Base-by-base conservation (phyloP, 2,113 vertebrate species). In the Thryonomys swinderianus region DNA sequence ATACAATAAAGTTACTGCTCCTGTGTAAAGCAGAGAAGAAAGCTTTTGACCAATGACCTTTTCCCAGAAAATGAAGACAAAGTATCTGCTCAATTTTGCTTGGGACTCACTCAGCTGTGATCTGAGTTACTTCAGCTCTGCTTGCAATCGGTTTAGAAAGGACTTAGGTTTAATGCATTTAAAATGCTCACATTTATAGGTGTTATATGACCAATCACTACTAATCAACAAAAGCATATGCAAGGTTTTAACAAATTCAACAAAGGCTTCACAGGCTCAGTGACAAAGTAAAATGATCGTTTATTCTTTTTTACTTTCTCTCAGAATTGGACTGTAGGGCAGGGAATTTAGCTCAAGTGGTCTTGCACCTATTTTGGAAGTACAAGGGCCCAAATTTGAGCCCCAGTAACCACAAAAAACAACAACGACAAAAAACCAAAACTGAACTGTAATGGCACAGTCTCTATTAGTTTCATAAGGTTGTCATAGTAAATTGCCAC, bases 31-130 rank as follows among this genome's bases (percentile, higher is more conserved):
- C 53, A 40, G 79, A 61, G 66, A 30, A 55, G 78, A 73, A 83
- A 81, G 6, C 40, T 51, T 20, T 32, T 55, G 74, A 93, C 82
- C 27, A 34, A 1, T 85, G 73, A 85, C 25, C 21, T 95, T 85
- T 91, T 34, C 55, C 45, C 5, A 55, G 64, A 88, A 89, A 91
- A 93, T 27, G 57, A 74, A 93, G 85, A 93, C 30, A 51, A 61
- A 79, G 23, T 21, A 53, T 81, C 51, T 69, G 59, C 62, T 30
- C 62, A 40, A 67, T 73, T 81, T 82, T 88, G 20, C 37, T 69
- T 42, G 17, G 88, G 76, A 90, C 42, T 82, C 45, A 69, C 16
- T 76, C 16, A 51, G 32, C 53, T 53, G n/a, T 59, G 32, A 18
- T 27, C 37, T 76, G 66, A 91, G 61, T 88, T 71, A 57, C n/a